A percentile compares a stretch with the other conserved stretches of the same genome.
These are phyloP conservation scores for Sebastes glaucus DNA, from an alignment of 2,797 vertebrate species.

Conservation along the genomic window DNA sequence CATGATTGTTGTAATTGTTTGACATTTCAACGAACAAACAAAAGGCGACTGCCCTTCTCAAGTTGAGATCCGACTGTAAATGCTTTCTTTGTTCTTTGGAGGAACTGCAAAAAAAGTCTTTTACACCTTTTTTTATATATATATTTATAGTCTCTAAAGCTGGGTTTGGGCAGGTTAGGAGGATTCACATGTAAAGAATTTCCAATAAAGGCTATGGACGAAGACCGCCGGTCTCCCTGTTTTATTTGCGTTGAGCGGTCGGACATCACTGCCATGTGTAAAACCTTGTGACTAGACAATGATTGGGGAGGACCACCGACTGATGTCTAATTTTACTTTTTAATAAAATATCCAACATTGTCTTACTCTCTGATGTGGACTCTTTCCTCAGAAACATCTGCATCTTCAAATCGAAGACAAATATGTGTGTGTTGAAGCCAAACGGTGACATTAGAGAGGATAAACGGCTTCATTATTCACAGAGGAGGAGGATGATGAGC, in stretches of 20 bases:
- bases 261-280: constrained; percentile 76
- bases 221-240: constrained; percentile 39
- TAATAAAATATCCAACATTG: constrained; percentile 76
- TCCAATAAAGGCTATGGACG: constrained; percentile 72
- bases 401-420: not conserved
- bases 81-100: constrained; percentile 74
- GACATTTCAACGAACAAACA: constrained; percentile 38
- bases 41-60: constrained; percentile 61
- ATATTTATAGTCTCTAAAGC: constrained; percentile 79
- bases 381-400: constrained; percentile 31
- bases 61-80: constrained; percentile 70
- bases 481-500: not conserved
- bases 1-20: constrained; percentile 29
- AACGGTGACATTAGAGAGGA: not conserved
- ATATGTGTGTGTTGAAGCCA: not conserved
- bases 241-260: constrained; percentile 50
- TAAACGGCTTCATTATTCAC: constrained; percentile 1
- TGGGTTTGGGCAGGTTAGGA: constrained; percentile 59
- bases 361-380: constrained; percentile 41
- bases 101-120: constrained; percentile 70
- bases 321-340: constrained; percentile 72
- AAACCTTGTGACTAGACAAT: constrained; percentile 56
- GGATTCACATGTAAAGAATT: constrained; percentile 74
- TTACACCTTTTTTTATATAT: constrained; percentile 76
- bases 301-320: constrained; percentile 27